Base-by-base conservation (phyloP, 2,888 invertebrate species). In the Mantis religiosa region DNA sequence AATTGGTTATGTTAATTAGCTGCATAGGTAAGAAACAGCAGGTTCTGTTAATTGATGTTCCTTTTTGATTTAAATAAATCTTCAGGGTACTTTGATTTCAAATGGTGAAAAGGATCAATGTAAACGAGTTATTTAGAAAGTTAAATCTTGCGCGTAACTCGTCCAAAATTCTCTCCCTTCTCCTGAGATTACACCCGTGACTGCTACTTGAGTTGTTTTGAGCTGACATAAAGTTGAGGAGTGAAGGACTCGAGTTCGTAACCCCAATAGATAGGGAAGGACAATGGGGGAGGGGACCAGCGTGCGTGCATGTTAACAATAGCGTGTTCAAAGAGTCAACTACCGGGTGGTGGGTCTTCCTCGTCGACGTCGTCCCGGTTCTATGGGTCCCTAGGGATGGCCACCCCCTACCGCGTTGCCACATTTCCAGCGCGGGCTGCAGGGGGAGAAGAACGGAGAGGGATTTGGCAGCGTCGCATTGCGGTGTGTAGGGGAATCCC, bases 391-490 rank as follows among this genome's bases (percentile, higher is more conserved):
- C 87, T 3, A 87, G 87, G 87, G 87, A 87, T 87, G 82, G 82
- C 87, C 82, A 82, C 87, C 54, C 81, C 30, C 85, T n/a, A 25
- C 85, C 34, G 2, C 82, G 87, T 87, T 87, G 87, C 87, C 81
- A 87, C 87, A 87, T 87, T 41, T 87, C 54, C 82, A n/a, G 28
- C 15, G 27, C 82, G 41, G n/a, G 15, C 82, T 27, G 82, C 34
- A 87, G 27, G 82, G 34, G 87, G 86, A 71, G 28, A 28, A 28
- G 28, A 28, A 28, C 20, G 2, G 86, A 28, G 86, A 71, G 86
- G 86, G 87, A 87, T 87, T 87, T 82, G 87, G 87, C 87, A 87
- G n/a, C 87, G 87, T 87, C 87, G 87, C 87, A 87, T 87, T 87
- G 87, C 87, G 87, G 87, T 87, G 87, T 87, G 87, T 34, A 87